phyloP scores from a whole-genome alignment of 2,888 invertebrate species.

The Gnatocerus cornutus region DNA sequence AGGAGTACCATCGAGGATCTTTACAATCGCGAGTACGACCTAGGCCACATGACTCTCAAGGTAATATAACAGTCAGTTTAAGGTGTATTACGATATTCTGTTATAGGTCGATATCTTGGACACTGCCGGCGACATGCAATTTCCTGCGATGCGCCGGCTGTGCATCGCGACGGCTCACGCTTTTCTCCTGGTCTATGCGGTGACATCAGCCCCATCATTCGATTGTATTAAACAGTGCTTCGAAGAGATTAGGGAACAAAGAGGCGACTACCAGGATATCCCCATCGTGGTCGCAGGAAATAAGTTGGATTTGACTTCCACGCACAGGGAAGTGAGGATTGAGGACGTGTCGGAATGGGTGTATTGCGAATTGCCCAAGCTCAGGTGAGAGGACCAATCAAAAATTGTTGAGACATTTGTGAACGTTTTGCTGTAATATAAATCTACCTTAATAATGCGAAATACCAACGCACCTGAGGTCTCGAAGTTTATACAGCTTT shows the following conservation, averaged over 20 bases:
- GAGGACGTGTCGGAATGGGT: conserved; percentile 90
- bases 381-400: conserved; percentile 71
- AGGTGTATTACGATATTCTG: not conserved
- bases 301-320: conserved; percentile 84
- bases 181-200: conserved; percentile 89
- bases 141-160: conserved; percentile 91
- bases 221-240: conserved; percentile 83
- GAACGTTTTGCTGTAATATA: no score
- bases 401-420: no score
- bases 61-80: conserved; percentile 57
- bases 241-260: conserved; percentile 87
- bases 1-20: conserved; percentile 91
- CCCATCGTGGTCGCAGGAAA: conserved; percentile 92
- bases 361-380: conserved; percentile 82
- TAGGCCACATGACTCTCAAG: conserved; percentile 83
- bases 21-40: conserved; percentile 87
- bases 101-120: conserved; percentile 80
- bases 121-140: conserved; percentile 90
- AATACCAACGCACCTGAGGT: not conserved
- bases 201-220: conserved; percentile 83
- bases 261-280: conserved; percentile 83
- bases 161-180: conserved; percentile 92
- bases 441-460: conserved; percentile 64
- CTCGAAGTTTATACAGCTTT: not conserved
- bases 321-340: conserved; percentile 81